Conservation (phyloP, 2,113 vertebrate genomes). For the Poecile atricapillus region DNA sequence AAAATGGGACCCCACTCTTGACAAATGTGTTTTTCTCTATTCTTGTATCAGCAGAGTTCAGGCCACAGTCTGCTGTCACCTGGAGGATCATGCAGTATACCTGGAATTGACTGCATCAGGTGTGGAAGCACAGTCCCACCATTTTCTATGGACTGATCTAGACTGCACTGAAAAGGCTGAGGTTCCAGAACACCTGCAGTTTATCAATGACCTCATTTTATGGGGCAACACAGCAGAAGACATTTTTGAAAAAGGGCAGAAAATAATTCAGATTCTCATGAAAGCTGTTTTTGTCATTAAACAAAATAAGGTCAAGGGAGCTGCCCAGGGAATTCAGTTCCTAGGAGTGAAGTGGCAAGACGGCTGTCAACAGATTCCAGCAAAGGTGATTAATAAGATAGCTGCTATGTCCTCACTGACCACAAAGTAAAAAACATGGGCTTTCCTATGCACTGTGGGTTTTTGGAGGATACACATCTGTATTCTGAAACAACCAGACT, state of each 20-base stretch:
- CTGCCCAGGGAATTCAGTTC: background rate
- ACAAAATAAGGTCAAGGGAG: background rate
- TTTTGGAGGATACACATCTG: background rate
- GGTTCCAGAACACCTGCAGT: background rate
- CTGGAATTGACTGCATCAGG: background rate
- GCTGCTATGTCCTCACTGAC: background rate
- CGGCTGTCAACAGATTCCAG: background rate
- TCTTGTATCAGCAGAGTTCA: background rate
- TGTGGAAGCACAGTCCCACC: background rate
- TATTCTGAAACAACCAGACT: background rate
- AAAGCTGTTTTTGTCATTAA: background rate
- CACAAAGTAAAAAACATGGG: background rate
- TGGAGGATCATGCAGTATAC: background rate
- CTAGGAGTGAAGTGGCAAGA: background rate
- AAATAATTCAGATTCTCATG: background rate
- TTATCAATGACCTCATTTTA: background rate
- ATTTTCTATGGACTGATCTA: background rate
- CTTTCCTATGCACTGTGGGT: accelerated
- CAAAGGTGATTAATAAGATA: background rate
- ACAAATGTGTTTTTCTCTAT: background rate
- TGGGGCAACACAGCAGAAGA: background rate
- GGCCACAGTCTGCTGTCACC: background rate
- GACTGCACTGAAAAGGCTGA: background rate
- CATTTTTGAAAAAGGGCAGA: background rate
- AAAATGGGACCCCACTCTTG: background rate